Evolutionary conservation across 2,888 invertebrate genomes (phyloP).

Genomic region (Chrysotoxum bicinctum): DNA sequence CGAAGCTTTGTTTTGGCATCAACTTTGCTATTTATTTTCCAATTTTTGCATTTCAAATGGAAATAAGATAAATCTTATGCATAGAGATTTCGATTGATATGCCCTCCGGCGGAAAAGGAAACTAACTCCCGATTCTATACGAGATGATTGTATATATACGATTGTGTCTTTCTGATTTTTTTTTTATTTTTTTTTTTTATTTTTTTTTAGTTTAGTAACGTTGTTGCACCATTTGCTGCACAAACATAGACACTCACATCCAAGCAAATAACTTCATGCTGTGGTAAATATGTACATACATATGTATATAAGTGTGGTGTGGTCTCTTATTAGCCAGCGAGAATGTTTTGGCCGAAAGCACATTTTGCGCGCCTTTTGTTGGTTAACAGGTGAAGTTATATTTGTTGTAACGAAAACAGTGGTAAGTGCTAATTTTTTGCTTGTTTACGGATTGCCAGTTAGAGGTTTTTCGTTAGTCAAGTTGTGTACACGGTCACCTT

Average conservation of each 20-base stretch:
- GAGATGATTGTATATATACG: slow-evolving; percentile 6
- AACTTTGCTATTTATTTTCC: slow-evolving; percentile 28
- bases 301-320: slow-evolving; percentile 5
- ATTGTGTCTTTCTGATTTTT: neutral
- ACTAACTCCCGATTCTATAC: slow-evolving; percentile 33
- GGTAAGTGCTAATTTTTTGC: slow-evolving; percentile 67
- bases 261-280: neutral
- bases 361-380: slow-evolving; percentile 60
- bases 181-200: slow-evolving; percentile 21
- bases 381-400: slow-evolving; percentile 60
- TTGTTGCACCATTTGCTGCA: slow-evolving; percentile 14
- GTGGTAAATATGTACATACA: no score
- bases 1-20: slow-evolving; percentile 20
- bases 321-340: slow-evolving; percentile 54
- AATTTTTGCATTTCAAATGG: slow-evolving; percentile 32
- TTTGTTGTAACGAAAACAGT: slow-evolving; percentile 46
- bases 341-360: slow-evolving; percentile 62
- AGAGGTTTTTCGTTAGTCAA: neutral
- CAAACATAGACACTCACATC: neutral
- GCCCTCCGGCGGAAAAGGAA: slow-evolving; percentile 67
- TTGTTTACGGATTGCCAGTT: slow-evolving; percentile 46
- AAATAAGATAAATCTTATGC: slow-evolving; percentile 40
- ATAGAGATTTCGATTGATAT: slow-evolving; percentile 66
- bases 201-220: neutral
- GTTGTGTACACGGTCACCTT: slow-evolving; percentile 40